phyloP scores from a whole-genome alignment of 1,140 invertebrate genomes.

The Arion vulgaris region DNA sequence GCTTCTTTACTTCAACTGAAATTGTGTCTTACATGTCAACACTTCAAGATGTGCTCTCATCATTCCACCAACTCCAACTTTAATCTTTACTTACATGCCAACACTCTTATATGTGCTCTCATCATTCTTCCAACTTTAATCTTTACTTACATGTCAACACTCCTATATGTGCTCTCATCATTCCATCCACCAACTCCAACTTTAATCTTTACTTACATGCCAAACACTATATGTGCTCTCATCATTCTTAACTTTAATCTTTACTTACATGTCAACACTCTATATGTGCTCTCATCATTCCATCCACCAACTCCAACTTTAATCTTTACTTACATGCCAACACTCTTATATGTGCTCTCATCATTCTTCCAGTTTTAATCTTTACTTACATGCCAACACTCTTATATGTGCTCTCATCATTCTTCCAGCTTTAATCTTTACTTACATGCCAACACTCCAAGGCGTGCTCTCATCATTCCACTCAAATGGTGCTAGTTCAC shows the following conservation, averaged over 20 bases:
- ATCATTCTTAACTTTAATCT: no score
- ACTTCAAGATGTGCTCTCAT: constrained; percentile 61
- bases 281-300: no score
- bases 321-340: not conserved
- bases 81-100: not conserved
- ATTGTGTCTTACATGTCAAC: constrained; percentile 66
- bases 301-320: not conserved
- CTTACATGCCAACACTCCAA: constrained; percentile 65
- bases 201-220: not conserved
- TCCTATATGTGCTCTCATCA: no score
- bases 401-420: not conserved
- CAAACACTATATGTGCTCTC: not conserved
- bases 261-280: not conserved
- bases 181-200: not conserved
- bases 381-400: not conserved
- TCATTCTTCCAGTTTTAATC: no score
- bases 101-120: not conserved
- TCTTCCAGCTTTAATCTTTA: not conserved
- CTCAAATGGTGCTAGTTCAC: constrained; percentile 60
- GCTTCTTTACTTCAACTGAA: no score
- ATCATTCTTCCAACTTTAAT: not conserved
- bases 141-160: not conserved
- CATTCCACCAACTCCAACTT: constrained; percentile 61
- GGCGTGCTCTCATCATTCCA: constrained; percentile 69
- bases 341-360: not conserved